A percentile compares a stretch with the other conserved stretches of the same genome.
Conservation (phyloP, 2,113 vertebrate genomes). For the Proteles cristata region DNA sequence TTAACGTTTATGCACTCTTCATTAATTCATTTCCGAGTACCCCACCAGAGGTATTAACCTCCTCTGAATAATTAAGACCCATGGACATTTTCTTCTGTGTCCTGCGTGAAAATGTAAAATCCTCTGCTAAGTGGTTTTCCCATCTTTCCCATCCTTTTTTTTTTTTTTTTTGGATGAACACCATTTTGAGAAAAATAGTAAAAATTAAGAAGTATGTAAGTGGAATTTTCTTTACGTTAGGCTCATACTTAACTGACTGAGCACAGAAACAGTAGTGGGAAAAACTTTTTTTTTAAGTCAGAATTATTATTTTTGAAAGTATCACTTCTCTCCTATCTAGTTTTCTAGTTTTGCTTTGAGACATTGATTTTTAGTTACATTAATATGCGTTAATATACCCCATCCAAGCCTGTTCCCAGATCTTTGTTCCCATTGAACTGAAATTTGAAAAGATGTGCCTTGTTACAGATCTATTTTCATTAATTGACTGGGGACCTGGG, state of each 20-base stretch:
- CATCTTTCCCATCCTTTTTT: background rate
- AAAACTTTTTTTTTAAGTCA: background rate
- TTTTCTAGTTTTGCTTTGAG: background rate
- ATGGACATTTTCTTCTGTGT: background rate
- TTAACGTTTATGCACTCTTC: background rate
- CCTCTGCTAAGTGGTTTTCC: background rate
- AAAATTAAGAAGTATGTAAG: background rate
- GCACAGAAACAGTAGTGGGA: too few species aligned
- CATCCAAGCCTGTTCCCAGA: background rate
- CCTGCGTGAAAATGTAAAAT: background rate
- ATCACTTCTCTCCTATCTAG: background rate
- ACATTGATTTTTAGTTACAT: background rate
- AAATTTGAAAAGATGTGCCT: background rate
- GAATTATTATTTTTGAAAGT: background rate
- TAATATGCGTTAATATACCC: background rate
- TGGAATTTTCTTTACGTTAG: background rate
- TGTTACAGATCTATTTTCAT: background rate
- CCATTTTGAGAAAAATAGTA: background rate
- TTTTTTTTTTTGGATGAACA: background rate
- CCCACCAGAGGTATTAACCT: background rate
- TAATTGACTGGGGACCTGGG: background rate
- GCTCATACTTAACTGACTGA: background rate
- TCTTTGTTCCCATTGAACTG: background rate
- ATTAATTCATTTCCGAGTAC: background rate
- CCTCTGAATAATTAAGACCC: background rate